Conservation (phyloP, 2,113 vertebrate species). For the Hirundichthys speculiger region DNA sequence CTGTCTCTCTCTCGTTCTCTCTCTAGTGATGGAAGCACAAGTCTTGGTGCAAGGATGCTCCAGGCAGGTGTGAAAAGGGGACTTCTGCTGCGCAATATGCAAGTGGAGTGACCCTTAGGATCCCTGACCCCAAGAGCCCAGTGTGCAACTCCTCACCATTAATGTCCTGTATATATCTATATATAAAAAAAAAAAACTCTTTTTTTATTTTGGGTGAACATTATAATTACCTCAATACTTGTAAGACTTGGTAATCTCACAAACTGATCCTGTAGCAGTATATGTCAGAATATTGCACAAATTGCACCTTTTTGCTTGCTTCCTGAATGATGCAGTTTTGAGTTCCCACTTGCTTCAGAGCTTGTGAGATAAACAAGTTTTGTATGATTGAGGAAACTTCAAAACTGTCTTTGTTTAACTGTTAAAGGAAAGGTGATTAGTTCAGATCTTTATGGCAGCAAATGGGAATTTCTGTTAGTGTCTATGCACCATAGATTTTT, state of each 20-base stretch:
- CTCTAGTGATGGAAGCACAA: constrained; percentile 66
- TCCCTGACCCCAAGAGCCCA: constrained; percentile 14
- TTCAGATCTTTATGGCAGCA: constrained; percentile 39
- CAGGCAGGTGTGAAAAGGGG: constrained; percentile 74
- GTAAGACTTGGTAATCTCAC: constrained; percentile 51
- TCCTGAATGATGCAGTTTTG: constrained; percentile 55
- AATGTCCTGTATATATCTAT: constrained; percentile 35
- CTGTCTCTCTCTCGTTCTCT: constrained; percentile 17
- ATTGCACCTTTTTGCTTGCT: constrained; percentile 71
- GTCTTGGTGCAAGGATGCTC: constrained; percentile 74
- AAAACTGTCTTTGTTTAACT: too few relatives aligned
- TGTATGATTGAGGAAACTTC: constrained; percentile 34
- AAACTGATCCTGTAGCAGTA: constrained; percentile 63
- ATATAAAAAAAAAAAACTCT: constrained; percentile 11
- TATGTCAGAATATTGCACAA: constrained; percentile 67
- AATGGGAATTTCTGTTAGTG: constrained; percentile 58
- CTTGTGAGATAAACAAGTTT: constrained; percentile 53
- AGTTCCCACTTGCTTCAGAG: constrained; percentile 46
- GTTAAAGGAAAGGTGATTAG: constrained; percentile 24
- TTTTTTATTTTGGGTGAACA: constrained; percentile 45
- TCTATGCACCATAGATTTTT: constrained; percentile 73
- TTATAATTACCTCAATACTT: constrained; percentile 61
- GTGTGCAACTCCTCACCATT: constrained; percentile 33
- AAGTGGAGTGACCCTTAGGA: constrained; percentile 65
- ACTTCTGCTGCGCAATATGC: constrained; percentile 70